These are phyloP conservation scores for Pangasius krempfi DNA, from an alignment of 2,797 vertebrate species.

Conservation along the genomic window DNA sequence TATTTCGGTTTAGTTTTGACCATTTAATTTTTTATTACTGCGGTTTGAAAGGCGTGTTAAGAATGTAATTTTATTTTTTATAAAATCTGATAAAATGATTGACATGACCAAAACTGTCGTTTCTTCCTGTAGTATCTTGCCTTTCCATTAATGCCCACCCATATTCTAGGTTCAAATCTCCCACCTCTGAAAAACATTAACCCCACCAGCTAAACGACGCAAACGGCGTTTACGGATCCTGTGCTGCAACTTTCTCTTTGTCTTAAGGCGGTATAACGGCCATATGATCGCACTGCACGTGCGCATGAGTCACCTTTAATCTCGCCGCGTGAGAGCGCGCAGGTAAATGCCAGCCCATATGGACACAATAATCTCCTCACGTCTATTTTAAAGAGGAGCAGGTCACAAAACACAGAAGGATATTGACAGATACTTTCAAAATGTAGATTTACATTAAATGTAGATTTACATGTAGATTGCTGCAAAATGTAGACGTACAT, in stretches of 20 bases:
- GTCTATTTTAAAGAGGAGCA: slow-evolving; percentile 14
- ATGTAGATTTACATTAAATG: background rate
- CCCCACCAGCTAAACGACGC: background rate
- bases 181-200: background rate
- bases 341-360: slow-evolving; percentile 55
- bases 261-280: slow-evolving; percentile 25
- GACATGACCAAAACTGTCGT: background rate
- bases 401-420: slow-evolving; percentile 20
- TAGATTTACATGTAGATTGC: too few species aligned
- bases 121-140: background rate
- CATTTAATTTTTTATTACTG: background rate
- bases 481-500: background rate
- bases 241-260: slow-evolving; percentile 12
- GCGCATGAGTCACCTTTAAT: slow-evolving; percentile 54
- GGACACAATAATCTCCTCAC: slow-evolving; percentile 31
- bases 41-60: background rate
- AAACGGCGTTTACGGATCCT: background rate
- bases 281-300: slow-evolving; percentile 51
- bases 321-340: slow-evolving; percentile 40
- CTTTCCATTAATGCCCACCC: background rate
- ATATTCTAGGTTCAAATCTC: background rate
- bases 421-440: background rate
- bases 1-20: background rate
- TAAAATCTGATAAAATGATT: background rate
- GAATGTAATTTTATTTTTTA: background rate